Evolutionary conservation across 2,113 vertebrate genomes (phyloP), one percentile per base, ranked within the genome.

Genomic region (Opisthocomus hoazin): DNA sequence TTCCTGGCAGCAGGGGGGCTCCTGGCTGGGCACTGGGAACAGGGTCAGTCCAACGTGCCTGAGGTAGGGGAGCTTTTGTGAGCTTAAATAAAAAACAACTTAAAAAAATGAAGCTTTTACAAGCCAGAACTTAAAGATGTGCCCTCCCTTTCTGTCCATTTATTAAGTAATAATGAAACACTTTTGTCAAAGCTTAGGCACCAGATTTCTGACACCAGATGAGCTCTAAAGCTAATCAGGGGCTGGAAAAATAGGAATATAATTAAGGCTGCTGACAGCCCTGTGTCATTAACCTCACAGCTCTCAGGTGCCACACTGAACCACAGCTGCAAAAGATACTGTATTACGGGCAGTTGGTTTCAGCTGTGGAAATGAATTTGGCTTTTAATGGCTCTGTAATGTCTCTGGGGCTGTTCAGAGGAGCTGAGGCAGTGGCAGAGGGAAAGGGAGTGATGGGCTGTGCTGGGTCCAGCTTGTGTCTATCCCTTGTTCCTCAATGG

Each of bases 201-300:
- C 90, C 85, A 84, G 81, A 94, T 96, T 91, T 93, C 93, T 96
- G 95, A 96, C 94, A 95, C 96, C 81, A 95, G 94, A 96, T 93
- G 93, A 94, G 94, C 93, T 89, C 68, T 95, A 94, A 90, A 97
- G 93, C 56, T 76, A 88, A 92, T 93, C 87, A 91, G 65, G 61
- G 93, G 15, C 39, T 71, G 93, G 65, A 91, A 95, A 97, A 95
- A 94, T 65, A 80, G 90, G 89, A 84, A 73, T 90, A 90, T 94
- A 75, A 95, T 96, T 96, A 94, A n/a, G 87, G 96, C 65, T 93
- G 95, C 96, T 84, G 95, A 83, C 94, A 95, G 93, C 46, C 36
- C 71, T 22, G 85, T 87, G 92, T 93, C 93, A 63, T 96, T 87
- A 94, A 95, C 93, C 95, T 97, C 94, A 8, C 87, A 77, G 94